These are phyloP conservation scores for Oryzaephilus surinamensis DNA, from an alignment of 1,140 invertebrate genomes.

Conservation along the genomic window DNA sequence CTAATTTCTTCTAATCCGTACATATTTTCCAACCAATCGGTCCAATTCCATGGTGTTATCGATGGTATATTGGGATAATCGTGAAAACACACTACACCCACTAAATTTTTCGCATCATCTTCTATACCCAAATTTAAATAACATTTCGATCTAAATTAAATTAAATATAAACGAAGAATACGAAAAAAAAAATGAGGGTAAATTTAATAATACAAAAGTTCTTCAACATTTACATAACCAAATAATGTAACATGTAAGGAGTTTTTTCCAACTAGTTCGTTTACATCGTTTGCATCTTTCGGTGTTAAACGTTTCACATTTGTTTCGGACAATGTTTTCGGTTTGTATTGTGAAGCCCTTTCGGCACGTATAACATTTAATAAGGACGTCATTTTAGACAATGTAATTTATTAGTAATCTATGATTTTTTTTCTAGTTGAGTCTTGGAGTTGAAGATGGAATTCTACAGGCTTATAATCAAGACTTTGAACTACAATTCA, in stretches of 20 bases:
- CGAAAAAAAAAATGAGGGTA: no score
- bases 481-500: conserved; percentile 51
- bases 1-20: conserved; percentile 31
- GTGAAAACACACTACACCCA: conserved; percentile 31
- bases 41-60: conserved; percentile 40
- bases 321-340: no score
- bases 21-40: conserved; percentile 39
- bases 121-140: not conserved
- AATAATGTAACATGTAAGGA: no score
- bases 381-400: no score
- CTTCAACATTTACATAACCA: no score
- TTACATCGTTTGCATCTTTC: not conserved
- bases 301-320: conserved; percentile 13
- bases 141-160: not conserved
- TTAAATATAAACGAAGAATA: no score
- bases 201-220: no score
- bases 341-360: conserved; percentile 4
- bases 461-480: conserved; percentile 49
- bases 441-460: conserved; percentile 50
- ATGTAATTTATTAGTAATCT: not conserved
- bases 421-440: conserved; percentile 43
- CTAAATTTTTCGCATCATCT: not conserved
- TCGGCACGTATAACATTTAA: not conserved
- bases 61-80: conserved; percentile 43
- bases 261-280: no score